These are phyloP conservation scores for Dasyornis broadbenti DNA, from an alignment of 2,113 vertebrate genomes.

Conservation along the genomic window DNA sequence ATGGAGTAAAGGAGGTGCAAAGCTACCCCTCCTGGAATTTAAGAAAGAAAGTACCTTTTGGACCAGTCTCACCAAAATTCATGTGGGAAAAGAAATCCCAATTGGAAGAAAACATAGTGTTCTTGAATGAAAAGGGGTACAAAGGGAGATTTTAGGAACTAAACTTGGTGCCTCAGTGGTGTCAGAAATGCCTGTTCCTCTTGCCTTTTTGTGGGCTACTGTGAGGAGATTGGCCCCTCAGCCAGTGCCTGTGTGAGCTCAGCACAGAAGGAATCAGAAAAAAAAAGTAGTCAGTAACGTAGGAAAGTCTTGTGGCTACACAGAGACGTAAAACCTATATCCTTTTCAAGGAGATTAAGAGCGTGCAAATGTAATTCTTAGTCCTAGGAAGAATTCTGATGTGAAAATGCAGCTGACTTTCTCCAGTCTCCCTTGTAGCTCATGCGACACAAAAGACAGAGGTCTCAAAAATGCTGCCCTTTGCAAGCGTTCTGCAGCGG, in stretches of 20 bases:
- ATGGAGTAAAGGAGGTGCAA: not conserved
- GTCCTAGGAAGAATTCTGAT: not conserved
- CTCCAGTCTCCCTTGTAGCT: not conserved
- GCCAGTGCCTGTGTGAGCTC: not conserved
- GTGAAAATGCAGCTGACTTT: not conserved
- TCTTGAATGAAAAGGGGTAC: not conserved
- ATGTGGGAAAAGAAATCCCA: not conserved
- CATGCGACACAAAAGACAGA: not conserved
- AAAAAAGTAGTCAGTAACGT: not conserved
- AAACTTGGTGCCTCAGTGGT: not conserved
- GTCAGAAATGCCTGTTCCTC: not conserved
- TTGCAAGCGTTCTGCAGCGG: not conserved
- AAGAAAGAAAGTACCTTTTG: not conserved
- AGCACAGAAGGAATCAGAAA: not conserved
- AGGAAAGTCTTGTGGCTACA: not conserved
- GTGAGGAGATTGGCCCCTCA: not conserved
- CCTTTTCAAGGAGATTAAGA: not conserved
- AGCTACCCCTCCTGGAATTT: not conserved
- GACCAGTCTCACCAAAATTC: not conserved
- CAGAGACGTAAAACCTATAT: not conserved
- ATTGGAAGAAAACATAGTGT: not conserved
- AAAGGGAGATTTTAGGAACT: not conserved
- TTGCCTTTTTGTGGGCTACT: not conserved
- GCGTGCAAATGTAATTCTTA: not conserved
- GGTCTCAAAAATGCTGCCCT: not conserved